phyloP scores from a whole-genome alignment of 2,888 invertebrate species.

The Troides helena region DNA sequence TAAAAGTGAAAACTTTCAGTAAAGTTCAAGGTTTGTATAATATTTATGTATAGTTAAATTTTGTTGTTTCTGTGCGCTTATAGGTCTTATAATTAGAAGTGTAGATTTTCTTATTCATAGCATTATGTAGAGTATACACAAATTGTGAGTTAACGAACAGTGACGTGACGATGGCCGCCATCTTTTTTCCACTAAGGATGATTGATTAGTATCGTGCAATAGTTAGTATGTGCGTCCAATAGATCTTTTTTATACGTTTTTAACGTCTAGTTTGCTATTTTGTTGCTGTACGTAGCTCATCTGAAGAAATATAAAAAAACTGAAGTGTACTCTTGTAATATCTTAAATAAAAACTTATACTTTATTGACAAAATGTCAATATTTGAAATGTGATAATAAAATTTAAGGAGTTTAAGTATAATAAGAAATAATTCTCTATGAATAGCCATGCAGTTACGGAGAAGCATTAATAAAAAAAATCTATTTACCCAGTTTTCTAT shows the following conservation, averaged over 20 bases:
- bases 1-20: not conserved
- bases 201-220: constrained; percentile 18
- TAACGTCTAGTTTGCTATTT: not conserved
- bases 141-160: constrained; percentile 5
- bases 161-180: not conserved
- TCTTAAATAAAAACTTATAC: too few relatives aligned
- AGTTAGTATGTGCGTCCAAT: constrained; percentile 3
- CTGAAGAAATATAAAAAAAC: not conserved
- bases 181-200: constrained; percentile 11
- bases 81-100: not conserved
- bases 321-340: too few relatives aligned
- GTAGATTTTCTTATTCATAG: not conserved
- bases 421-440: not conserved
- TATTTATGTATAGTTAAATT: not conserved
- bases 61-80: not conserved
- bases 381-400: too few relatives aligned
- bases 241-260: not conserved
- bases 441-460: too few relatives aligned
- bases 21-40: not conserved
- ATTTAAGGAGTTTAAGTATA: too few relatives aligned
- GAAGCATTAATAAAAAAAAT: too few relatives aligned
- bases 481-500: not conserved
- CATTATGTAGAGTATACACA: not conserved
- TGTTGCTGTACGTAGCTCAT: not conserved
- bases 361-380: too few relatives aligned